Conservation (phyloP, 2,113 vertebrate species). For the Phrynosoma platyrhinos region DNA sequence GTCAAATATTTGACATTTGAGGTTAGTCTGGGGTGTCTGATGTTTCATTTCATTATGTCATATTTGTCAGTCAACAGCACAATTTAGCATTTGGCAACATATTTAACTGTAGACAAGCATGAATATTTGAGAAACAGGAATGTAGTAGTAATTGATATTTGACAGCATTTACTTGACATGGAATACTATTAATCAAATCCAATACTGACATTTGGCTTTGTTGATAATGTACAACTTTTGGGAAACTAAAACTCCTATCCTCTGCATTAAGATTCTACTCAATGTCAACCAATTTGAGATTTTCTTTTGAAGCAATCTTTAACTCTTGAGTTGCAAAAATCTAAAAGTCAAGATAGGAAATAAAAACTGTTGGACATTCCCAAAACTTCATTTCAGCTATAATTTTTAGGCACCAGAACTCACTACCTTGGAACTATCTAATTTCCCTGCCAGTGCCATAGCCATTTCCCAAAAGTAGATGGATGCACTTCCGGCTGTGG, state of each 20-base stretch:
- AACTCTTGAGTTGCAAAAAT: not conserved
- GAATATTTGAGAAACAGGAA: not conserved
- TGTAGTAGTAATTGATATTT: not conserved
- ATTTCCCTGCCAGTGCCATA: not conserved
- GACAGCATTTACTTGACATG: not conserved
- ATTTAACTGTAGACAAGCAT: conserved; percentile 5
- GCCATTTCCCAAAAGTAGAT: not conserved
- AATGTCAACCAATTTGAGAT: not conserved
- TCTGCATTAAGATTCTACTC: not conserved
- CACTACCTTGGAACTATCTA: too few species aligned
- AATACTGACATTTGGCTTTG: not conserved
- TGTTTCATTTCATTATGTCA: not conserved
- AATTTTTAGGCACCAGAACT: not conserved
- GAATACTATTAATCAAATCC: not conserved
- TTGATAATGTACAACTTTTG: not conserved
- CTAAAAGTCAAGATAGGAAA: not conserved
- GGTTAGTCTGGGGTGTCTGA: not conserved
- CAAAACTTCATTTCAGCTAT: not conserved
- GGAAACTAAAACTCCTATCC: too few species aligned
- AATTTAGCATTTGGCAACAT: not conserved
- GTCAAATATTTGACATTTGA: not conserved
- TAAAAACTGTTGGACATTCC: not conserved
- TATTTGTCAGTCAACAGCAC: not conserved
- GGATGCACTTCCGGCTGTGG: not conserved
- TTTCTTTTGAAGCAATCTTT: not conserved